Evolutionary conservation across 2,888 invertebrate species (phyloP), one percentile per base, ranked within the genome.

Genomic region (Leptopterna dolabrata): DNA sequence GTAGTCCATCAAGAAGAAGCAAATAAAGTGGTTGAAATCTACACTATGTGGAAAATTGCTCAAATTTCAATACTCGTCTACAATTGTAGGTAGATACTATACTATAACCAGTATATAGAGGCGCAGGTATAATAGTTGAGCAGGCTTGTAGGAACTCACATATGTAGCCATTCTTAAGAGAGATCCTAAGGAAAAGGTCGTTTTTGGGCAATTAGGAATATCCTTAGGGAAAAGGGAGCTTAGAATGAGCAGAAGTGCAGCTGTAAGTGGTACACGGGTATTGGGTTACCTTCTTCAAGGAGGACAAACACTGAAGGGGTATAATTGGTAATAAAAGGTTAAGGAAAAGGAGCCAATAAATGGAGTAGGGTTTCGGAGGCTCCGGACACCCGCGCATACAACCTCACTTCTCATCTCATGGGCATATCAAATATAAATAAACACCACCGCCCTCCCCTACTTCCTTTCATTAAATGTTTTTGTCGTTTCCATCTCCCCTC

Each of bases 361-460:
- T 85, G 76, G 85, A 30, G 45, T 85, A 73, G 29, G 85, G 73
- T 85, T 73, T n/a, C 85, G 27, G 81, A 81, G 81, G 24, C 84
- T 29, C n/a, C 30, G 47, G 73, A 85, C 85, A 55, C 85, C 85
- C 85, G 71, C 85, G 43, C 73, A 43, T 36, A 43, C 36, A 19
- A 63, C 63, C 83, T 70, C 83, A 83, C 27, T 41, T 24, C 55
- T 70, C 70, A 70, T 41, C 55, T 83, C 70, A 13, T 24, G 73
- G 51, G 45, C 85, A 85, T 85, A 85, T 85, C 85, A 85, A 85
- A 85, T 85, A 85, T 85, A 85, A 85, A 85, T 85, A 85, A 85
- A 85, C 85, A 85, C 85, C 29, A 29, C 85, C 85, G 43, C 85
- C 85, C 85, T 43, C 71, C 24, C 29, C 30, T 45, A 27, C 78